Conservation (phyloP, 2,888 invertebrate species). For the Steinernema hermaphroditum region DNA sequence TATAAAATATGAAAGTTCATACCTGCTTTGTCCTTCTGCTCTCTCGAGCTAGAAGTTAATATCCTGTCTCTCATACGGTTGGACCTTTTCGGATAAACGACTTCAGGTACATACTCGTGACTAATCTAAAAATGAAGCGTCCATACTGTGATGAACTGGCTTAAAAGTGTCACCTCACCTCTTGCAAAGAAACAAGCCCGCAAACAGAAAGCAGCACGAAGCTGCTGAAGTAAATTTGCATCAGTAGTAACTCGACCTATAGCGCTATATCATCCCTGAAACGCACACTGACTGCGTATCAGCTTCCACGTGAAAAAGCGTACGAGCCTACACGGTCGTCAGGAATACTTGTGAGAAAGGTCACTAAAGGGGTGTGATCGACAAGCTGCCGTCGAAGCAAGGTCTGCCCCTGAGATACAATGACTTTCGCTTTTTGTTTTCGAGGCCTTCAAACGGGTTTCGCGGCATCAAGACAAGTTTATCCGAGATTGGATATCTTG, state of each 20-base stretch:
- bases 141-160: not conserved
- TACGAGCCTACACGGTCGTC: not conserved
- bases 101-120: constrained; percentile 31
- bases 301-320: not conserved
- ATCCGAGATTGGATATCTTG: constrained; percentile 25
- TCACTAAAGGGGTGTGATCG: not conserved
- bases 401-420: constrained; percentile 10
- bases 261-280: constrained; percentile 13
- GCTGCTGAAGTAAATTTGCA: constrained; percentile 8
- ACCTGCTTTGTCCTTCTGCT: not conserved
- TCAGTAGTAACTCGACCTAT: not conserved
- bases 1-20: too few species aligned
- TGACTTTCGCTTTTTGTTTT: constrained; percentile 27
- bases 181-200: not conserved
- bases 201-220: not conserved
- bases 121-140: not conserved
- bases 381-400: constrained; percentile 15
- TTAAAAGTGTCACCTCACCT: not conserved
- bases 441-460: constrained; percentile 17
- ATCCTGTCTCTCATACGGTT: not conserved
- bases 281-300: not conserved
- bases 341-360: not conserved
- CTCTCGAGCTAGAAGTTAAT: not conserved
- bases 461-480: constrained; percentile 6
- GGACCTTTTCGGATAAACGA: constrained; percentile 29